These are phyloP conservation scores for Artemia sinica DNA, from an alignment of 2,888 invertebrate genomes.

Conservation along the genomic window DNA sequence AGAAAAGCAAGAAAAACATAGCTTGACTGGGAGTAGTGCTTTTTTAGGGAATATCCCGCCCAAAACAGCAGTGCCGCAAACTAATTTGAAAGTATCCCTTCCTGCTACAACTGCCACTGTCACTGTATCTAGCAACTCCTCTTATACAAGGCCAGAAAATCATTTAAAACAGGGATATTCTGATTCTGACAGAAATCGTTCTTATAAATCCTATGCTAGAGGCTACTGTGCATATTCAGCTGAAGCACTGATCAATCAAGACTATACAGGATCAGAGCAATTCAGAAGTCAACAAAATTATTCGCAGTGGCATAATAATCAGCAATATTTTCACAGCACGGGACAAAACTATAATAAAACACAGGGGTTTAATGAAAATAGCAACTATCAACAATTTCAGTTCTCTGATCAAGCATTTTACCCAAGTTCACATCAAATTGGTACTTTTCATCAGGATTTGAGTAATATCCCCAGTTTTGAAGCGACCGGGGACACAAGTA, in stretches of 20 bases:
- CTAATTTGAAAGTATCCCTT: background rate
- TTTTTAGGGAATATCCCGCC: background rate
- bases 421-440: background rate
- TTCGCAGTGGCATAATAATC: background rate
- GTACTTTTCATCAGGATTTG: background rate
- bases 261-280: background rate
- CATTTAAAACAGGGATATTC: slow-evolving; percentile 1
- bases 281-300: slow-evolving; percentile 8
- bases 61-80: background rate
- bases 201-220: background rate
- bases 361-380: background rate
- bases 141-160: background rate
- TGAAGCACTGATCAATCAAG: slow-evolving; percentile 1
- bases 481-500: background rate
- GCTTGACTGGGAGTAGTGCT: background rate
- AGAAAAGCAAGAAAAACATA: background rate
- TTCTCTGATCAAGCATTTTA: background rate
- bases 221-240: slow-evolving; percentile 10
- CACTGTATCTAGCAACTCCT: background rate
- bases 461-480: background rate
- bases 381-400: background rate
- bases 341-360: background rate
- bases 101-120: background rate
- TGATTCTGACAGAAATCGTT: slow-evolving; percentile 4
- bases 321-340: background rate